A percentile compares a stretch with the other conserved stretches of the same genome.
phyloP scores from a whole-genome alignment of 2,888 invertebrate genomes.

The Hydroisotoma schaefferi region DNA sequence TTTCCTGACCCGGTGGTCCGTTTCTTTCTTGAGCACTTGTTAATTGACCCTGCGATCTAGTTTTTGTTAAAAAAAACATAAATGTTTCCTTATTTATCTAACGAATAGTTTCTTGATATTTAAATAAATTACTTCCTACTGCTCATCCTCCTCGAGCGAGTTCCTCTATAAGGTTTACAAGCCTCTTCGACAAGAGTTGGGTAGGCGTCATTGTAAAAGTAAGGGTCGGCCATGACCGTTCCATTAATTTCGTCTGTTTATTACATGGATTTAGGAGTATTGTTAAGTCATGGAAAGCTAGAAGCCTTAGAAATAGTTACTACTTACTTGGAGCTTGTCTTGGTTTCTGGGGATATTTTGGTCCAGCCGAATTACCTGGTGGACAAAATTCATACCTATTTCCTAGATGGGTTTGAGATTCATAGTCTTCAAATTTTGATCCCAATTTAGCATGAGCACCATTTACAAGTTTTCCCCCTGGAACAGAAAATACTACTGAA shows the following conservation, averaged over 20 bases:
- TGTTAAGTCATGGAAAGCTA: too few relatives aligned
- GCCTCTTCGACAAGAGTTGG: constrained; percentile 24
- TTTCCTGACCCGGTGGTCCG: constrained; percentile 1
- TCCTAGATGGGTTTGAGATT: constrained; percentile 39
- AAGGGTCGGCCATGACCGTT: constrained; percentile 28
- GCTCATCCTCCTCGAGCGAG: constrained; percentile 14
- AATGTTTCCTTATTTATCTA: not conserved
- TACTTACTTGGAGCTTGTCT: constrained; percentile 23
- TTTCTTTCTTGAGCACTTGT: not conserved
- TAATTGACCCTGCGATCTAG: constrained; percentile 9
- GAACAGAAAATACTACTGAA: not conserved
- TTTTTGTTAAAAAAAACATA: not conserved
- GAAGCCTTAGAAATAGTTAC: too few relatives aligned
- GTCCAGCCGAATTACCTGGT: constrained; percentile 7
- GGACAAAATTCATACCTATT: constrained; percentile 45
- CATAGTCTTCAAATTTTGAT: constrained; percentile 43
- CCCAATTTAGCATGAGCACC: constrained; percentile 21
- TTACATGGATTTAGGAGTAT: too few relatives aligned
- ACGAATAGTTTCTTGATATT: not conserved
- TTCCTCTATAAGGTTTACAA: too few relatives aligned
- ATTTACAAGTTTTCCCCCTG: not conserved
- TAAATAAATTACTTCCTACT: constrained; percentile 21
- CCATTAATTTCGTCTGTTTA: constrained; percentile 27
- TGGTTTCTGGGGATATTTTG: constrained; percentile 17
- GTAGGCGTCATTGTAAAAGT: constrained; percentile 27